These are phyloP conservation scores for Leptestheria dahalacensis DNA, from an alignment of 1,140 invertebrate species.

Conservation along the genomic window DNA sequence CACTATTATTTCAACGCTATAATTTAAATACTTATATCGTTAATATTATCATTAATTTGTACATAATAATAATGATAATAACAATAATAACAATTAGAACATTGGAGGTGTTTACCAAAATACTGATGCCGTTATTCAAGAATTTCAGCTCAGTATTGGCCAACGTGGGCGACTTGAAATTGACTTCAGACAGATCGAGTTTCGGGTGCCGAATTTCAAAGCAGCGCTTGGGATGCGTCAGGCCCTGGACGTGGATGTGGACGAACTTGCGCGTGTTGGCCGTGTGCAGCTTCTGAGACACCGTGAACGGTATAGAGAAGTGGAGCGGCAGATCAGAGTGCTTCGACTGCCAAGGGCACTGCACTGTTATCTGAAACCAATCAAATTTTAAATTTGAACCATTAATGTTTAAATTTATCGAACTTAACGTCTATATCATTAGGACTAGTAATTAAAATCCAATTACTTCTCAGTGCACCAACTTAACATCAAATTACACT, in stretches of 20 bases:
- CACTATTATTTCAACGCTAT: too few species aligned
- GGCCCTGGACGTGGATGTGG: slow-evolving; percentile 54
- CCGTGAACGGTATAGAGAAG: slow-evolving; percentile 65
- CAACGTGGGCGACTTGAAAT: too few species aligned
- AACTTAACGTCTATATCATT: too few species aligned
- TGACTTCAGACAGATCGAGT: too few species aligned
- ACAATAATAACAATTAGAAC: not conserved
- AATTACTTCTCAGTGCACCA: too few species aligned
- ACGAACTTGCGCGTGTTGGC: slow-evolving; percentile 64
- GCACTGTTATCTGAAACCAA: slow-evolving; percentile 39
- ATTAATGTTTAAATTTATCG: too few species aligned
- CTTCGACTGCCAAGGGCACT: slow-evolving; percentile 54
- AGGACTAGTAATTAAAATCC: slow-evolving; percentile 9
- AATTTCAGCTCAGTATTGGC: too few species aligned
- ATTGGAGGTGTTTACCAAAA: too few species aligned
- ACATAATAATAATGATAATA: not conserved
- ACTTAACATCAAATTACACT: too few species aligned
- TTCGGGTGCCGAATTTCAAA: not conserved
- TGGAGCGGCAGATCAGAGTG: slow-evolving; percentile 50
- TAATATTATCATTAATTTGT: not conserved
- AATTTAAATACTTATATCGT: too few species aligned
- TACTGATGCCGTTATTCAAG: too few species aligned
- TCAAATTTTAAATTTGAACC: too few species aligned
- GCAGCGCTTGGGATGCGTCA: not conserved
- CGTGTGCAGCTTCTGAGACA: slow-evolving; percentile 62